Evolutionary conservation across 2,113 vertebrate species (phyloP), one percentile per base, ranked within the genome.

Genomic region (Scatophagus argus): DNA sequence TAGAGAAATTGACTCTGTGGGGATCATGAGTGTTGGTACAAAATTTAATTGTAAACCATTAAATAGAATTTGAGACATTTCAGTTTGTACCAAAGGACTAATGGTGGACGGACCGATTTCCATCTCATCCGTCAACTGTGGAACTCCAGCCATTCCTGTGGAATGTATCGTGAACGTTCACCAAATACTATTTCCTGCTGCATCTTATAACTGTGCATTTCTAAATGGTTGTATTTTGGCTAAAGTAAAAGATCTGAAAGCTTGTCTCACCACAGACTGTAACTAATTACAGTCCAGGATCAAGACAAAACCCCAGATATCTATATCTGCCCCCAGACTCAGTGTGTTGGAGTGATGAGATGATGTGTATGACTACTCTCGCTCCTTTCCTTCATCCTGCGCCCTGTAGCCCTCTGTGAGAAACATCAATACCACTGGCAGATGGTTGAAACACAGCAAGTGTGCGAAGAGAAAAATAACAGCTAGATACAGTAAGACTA

Each of bases 381-480:
- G 4, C 59, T 84, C 61, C 46, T 75, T 36, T 58, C 68, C 79
- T 87, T 77, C 81, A 83, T 73, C 79, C 69, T 44, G 72, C 43
- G 9, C 80, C 84, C 85, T 34, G 70, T 61, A 74, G 87, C 75
- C 77, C 83, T 86, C 36, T 43, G 77, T 68, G 77, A 85, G 69
- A 87, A 81, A 87, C 82, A 86, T 91, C 90, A 83, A 86, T 83
- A 88, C 86, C 81, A 34, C 87, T 87, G 90, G 87, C 88, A 89
- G 84, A 87, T 89, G 79, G 88, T 83, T 60, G 54, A 88, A 85
- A 73, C 70, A 34, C 66, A 67, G 79, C 46, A 31, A 81, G 62
- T 58, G 61, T 36, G 65, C 52, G 59, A 16, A 75, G 76, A 17
- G 23, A 23, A 73, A 36, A 71, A 60, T 0, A 73, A 56, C 64